Percentiles rank a stretch among this genome's conserved stretches.
Conservation (phyloP, 2,113 vertebrate genomes). For the Acanthisitta chloris region DNA sequence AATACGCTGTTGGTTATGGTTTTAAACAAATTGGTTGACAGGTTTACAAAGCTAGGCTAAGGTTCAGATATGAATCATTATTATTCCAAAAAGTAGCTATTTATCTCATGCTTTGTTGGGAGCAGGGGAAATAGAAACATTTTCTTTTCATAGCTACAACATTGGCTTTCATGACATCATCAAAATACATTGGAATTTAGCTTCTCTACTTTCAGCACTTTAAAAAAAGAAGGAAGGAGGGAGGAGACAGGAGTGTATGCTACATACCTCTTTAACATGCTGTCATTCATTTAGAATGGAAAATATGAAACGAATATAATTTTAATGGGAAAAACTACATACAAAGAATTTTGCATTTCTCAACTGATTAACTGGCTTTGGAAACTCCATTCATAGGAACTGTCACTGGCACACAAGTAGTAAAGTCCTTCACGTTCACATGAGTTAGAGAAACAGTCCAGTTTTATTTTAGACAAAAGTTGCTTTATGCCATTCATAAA, state of each 20-base stretch:
- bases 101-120: neutral
- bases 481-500: neutral
- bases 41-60: neutral
- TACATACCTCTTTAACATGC: neutral
- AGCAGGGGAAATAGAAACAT: neutral
- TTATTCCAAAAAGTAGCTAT: neutral
- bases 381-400: neutral
- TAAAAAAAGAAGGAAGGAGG: neutral
- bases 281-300: neutral
- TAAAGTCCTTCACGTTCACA: neutral
- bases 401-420: neutral
- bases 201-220: neutral
- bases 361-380: neutral
- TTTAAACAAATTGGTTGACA: neutral
- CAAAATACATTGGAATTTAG: neutral
- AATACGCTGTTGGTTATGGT: neutral
- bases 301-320: neutral
- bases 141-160: neutral
- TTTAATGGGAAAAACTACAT: neutral
- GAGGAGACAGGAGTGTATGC: neutral
- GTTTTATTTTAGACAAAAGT: neutral
- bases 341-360: neutral
- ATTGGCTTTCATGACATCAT: neutral
- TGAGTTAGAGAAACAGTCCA: neutral
- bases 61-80: neutral